Base-by-base conservation (phyloP, 2,113 vertebrate genomes). In the Oophaga pumilio region DNA sequence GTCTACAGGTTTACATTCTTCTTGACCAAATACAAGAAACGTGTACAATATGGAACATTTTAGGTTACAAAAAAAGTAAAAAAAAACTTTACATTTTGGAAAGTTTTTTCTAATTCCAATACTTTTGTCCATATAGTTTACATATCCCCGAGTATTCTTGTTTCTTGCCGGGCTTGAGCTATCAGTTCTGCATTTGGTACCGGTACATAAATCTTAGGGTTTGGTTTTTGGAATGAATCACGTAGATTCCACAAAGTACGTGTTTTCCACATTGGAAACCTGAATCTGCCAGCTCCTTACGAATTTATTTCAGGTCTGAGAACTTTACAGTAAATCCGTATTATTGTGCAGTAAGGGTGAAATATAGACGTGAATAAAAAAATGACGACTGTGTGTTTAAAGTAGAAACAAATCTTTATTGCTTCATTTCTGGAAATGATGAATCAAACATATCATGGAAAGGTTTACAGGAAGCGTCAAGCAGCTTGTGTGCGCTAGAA, bases 341-440 rank as follows among this genome's bases (percentile, higher is more conserved):
- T 49, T 43, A 73, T 73, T 73, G 69, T 49, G 69, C 69, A 6
- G 26, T 15, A 28, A 2, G n/a, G n/a, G 13, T 15, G 66, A 28
- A 14, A 17, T 1, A 74, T 22, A 13, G 52, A 53, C 12, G 2
- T 80, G 26, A 80, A 59, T 28, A 33, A 57, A 80, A 80, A 57
- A 80, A 60, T 17, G 22, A 10, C 12, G 0, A 18, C 1, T 62
- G 20, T 60, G 59, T 62, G 56, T 22, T 17, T 85, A 52, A 1
- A 76, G 15, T 69, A 57, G 24, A 84, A 77, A 76, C 52, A 17
- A 57, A 22, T 56, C 24, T 87, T 83, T 83, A 83, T 88, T 88
- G 28, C 26, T 56, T 84, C 20, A 56, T 52, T 52, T 43, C 60
- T 33, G 17, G 43, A 83, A 64, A 83, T 4, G 11, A 2, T 18